Evolutionary conservation across 2,888 invertebrate species (phyloP).

Genomic region (Disparrhopalites patrizii): DNA sequence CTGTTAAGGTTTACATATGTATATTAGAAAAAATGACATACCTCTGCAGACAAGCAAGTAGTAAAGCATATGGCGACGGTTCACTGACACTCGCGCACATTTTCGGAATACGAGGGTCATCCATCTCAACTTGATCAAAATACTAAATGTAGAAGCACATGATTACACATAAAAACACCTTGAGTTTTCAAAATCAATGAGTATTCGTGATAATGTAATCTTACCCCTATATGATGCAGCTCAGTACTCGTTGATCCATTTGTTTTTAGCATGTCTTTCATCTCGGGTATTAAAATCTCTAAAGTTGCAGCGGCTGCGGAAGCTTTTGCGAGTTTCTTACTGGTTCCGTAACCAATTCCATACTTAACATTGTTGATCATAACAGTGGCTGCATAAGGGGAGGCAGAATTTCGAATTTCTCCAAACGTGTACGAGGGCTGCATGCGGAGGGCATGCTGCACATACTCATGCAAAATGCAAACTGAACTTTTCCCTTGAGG

Average conservation of each 20-base stretch:
- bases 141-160: constrained; percentile 56
- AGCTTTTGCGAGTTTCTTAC: constrained; percentile 93
- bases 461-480: constrained; percentile 95
- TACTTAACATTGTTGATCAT: constrained; percentile 88
- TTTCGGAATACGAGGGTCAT: constrained; percentile 89
- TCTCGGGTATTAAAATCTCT: constrained; percentile 68
- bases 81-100: constrained; percentile 95
- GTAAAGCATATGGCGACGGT: constrained; percentile 88
- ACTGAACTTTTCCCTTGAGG: constrained; percentile 94
- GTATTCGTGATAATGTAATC: not conserved
- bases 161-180: constrained; percentile 4
- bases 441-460: constrained; percentile 80
- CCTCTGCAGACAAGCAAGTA: constrained; percentile 82
- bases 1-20: not conserved
- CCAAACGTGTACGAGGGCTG: constrained; percentile 90
- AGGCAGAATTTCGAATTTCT: constrained; percentile 86
- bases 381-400: constrained; percentile 91
- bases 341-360: constrained; percentile 88
- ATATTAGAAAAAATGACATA: constrained; percentile 44
- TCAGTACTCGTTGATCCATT: constrained; percentile 43
- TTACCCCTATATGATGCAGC: constrained; percentile 43
- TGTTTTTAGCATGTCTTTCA: constrained; percentile 60
- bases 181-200: not conserved
- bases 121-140: constrained; percentile 88
- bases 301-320: constrained; percentile 67